Percentiles rank a stretch among this genome's conserved stretches.
phyloP scores from a whole-genome alignment of 1,140 invertebrate species.

The Drosophila serrata region DNA sequence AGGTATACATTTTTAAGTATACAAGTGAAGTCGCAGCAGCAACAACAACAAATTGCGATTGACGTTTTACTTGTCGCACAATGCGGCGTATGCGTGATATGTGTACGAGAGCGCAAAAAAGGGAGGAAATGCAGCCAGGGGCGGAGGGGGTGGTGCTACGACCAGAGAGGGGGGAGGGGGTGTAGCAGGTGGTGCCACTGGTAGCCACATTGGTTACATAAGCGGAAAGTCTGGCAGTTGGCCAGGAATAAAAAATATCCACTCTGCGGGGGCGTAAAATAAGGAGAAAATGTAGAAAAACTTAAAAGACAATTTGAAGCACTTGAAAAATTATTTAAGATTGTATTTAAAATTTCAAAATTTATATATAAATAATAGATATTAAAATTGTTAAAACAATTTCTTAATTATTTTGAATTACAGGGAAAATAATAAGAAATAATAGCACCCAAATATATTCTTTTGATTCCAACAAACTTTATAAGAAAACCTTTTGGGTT shows the following conservation, averaged over 20 bases:
- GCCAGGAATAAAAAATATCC: constrained; percentile 11
- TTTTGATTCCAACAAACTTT: too few species aligned
- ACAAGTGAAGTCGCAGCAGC: constrained; percentile 21
- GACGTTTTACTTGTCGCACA: constrained; percentile 56
- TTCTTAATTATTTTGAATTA: too few species aligned
- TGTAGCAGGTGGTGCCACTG: constrained; percentile 3
- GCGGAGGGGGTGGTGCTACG: neutral
- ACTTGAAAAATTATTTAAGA: too few species aligned
- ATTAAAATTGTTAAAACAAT: too few species aligned
- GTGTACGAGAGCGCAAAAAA: constrained; percentile 32
- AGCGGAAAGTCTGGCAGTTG: constrained; percentile 34
- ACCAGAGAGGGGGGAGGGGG: constrained; percentile 3
- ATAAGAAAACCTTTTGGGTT: neutral
- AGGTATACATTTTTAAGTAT: too few species aligned
- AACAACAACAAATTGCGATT: constrained; percentile 59
- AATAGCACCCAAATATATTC: too few species aligned
- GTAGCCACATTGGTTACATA: constrained; percentile 19
- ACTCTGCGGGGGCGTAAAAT: neutral
- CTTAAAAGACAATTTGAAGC: neutral
- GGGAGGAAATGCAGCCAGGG: constrained; percentile 15
- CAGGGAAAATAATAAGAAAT: too few species aligned
- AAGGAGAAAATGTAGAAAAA: constrained; percentile 1
- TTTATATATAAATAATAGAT: too few species aligned
- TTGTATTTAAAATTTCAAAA: neutral
- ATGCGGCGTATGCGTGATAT: constrained; percentile 71